Percentiles rank a stretch among this genome's conserved stretches.
Evolutionary conservation across 2,113 vertebrate species (phyloP).

Genomic region (Phasianus colchicus): DNA sequence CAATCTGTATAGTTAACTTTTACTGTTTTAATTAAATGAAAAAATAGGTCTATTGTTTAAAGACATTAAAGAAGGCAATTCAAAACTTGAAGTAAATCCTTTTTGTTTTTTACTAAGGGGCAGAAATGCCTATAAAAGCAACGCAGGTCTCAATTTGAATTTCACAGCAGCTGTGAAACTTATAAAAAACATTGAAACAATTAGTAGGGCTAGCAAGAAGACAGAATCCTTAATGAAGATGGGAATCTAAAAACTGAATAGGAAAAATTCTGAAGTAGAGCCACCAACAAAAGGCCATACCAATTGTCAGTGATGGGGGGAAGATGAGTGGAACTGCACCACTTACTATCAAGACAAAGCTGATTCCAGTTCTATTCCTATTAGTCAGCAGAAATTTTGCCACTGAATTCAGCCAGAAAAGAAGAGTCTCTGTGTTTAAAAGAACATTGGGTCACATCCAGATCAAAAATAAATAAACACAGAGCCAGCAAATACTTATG

Average conservation of each 20-base stretch:
- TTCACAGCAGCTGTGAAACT: conserved; percentile 77
- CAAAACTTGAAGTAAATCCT: conserved; percentile 41
- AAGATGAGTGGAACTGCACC: not conserved
- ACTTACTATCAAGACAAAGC: not conserved
- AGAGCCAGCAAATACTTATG: not conserved
- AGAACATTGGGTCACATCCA: not conserved
- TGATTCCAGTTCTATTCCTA: not conserved
- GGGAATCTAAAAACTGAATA: not conserved
- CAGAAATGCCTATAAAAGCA: conserved; percentile 72
- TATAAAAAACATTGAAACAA: conserved; percentile 63
- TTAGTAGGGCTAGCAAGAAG: not conserved
- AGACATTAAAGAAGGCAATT: conserved; percentile 73
- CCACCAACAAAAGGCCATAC: not conserved
- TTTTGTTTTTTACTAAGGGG: conserved; percentile 59
- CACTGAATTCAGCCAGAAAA: not conserved
- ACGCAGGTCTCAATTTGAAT: conserved; percentile 76
- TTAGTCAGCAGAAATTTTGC: not conserved
- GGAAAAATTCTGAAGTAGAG: not conserved
- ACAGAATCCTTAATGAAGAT: not conserved
- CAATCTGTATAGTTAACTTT: conserved; percentile 68
- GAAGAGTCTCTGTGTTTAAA: not conserved
- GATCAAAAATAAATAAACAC: not conserved
- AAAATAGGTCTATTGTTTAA: conserved; percentile 77
- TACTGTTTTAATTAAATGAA: conserved; percentile 84
- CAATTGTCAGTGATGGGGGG: not conserved